Conservation (phyloP, 2,113 vertebrate species). For the Gymnogyps californianus region DNA sequence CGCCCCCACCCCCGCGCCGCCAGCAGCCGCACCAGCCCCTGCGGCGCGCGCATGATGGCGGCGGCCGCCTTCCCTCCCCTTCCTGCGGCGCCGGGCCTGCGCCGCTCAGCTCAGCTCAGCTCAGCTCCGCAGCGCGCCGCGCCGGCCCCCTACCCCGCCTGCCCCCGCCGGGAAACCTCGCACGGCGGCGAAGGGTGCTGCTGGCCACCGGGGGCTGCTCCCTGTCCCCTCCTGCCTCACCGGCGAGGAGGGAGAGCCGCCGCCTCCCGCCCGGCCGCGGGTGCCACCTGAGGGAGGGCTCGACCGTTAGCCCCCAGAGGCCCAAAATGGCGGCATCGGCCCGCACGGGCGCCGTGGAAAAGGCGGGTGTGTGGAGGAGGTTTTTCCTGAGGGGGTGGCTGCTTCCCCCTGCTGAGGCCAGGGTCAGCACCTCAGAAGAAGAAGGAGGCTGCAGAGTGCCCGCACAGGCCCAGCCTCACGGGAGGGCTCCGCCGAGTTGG, state of each 20-base stretch:
- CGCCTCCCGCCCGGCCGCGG: not conserved
- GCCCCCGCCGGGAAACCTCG: not conserved
- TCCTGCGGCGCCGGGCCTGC: not conserved
- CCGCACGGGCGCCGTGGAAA: too few species aligned
- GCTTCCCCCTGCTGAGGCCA: not conserved
- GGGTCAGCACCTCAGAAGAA: accelerated
- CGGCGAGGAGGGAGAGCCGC: not conserved
- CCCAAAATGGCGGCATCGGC: not conserved
- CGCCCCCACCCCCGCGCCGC: not conserved
- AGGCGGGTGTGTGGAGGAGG: too few species aligned
- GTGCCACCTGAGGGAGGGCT: not conserved
- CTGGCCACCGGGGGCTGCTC: accelerated
- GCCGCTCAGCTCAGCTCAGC: not conserved
- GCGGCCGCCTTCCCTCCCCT: not conserved
- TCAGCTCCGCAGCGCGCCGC: not conserved
- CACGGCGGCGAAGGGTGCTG: not conserved
- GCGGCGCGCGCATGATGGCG: not conserved
- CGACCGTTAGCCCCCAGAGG: not conserved
- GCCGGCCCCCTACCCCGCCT: not conserved
- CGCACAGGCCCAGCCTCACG: accelerated
- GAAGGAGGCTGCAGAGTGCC: accelerated
- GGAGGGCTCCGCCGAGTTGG: accelerated
- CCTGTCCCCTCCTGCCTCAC: not conserved
- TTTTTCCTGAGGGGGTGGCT: not conserved
- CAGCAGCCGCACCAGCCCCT: not conserved